Evolutionary conservation across 2,888 invertebrate genomes (phyloP), one percentile per base, ranked within the genome.

Genomic region (Craniophora ligustri): DNA sequence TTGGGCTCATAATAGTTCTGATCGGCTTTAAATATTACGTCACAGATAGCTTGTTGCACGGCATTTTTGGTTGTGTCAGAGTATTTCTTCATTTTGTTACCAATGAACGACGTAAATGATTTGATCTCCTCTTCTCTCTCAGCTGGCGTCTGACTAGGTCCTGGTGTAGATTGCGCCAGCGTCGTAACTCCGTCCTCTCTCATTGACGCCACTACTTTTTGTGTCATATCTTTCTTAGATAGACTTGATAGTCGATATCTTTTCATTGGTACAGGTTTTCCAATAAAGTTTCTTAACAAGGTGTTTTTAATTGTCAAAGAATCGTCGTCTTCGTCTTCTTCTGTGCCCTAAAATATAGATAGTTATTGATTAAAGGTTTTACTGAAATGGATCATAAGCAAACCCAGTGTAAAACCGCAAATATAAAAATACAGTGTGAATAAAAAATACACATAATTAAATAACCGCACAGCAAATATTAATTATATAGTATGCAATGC

Each of bases 21-120:
- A 60, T 87, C 86, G 16, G 86, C 84, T 57, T 77, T 81, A 31
- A 84, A 85, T 66, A 87, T 79, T 31, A 86, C 70, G 4, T 86
- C 77, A 55, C 82, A 85, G 47, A 86, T 85, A 4, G 78, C 81
- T 49, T 78, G 76, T 56, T 87, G 84, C 19, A 86, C 83, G 2
- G 70, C 63, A 23, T 81, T 82, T 55, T 81, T 80, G 0, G 79
- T 81, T 5, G 46, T 49, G 23, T 77, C 70, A 0, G 75, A 60
- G 47, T 85, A 86, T 50, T 78, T 84, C 54, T 76, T 84, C 84
- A 87, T 82, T 73, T 85, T 84, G 14, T 63, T 77, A 3, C 78
- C 78, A 47, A 86, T 75, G 49, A 85, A 86, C 13, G 76, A 73
- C 2, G 77, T 65, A 50, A 86, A 86, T 18, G 78, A 75, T 35